Evolutionary conservation across 1,140 invertebrate species (phyloP), one percentile per base, ranked within the genome.

Genomic region (Hycleus cichorii): DNA sequence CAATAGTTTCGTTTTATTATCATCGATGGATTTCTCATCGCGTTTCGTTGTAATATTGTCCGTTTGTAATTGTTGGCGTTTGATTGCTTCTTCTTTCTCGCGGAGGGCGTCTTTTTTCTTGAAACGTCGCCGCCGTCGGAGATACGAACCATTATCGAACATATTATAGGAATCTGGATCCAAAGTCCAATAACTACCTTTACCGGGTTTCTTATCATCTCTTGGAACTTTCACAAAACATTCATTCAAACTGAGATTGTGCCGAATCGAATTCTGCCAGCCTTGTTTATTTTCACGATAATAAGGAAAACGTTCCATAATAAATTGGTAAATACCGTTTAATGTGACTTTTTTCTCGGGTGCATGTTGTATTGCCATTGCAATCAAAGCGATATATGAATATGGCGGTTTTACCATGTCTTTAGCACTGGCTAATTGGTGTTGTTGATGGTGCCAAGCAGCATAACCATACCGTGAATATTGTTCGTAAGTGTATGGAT

Each of bases 301-400:
- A 71, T 97, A 98, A 0, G 95, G 94, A 72, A 98, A 99, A 3
- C 91, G 80, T 63, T 97, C 94, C 89, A 98, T 98, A 60, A 99
- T 99, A 72, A 95, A 98, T 75, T 96, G 90, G 72, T 99, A 99
- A 68, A 99, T 99, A 5, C 95, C 95, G 71, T 96, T 97, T 0
- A 99, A 78, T 0, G 97, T 99, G 49, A 98, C 89, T 69, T 92
- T 91, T 69, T 95, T 93, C 51, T 96, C 92, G 0, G 90, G 86
- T 0, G 92, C 86, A 69, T 92, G 90, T 70, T 96, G 90, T 39
- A 99, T 98, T 10, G 95, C 95, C 96, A 98, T 98, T 0, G 95
- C 93, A 39, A 98, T 98, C 10, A 99, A 80, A 0, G 97, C 96
- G 42, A 98, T 98, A 76, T 98, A 99, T 0, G 92, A 95, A 71